Evolutionary conservation across 2,888 invertebrate genomes (phyloP), one percentile per base, ranked within the genome.

Genomic region (Coenonympha glycerion): DNA sequence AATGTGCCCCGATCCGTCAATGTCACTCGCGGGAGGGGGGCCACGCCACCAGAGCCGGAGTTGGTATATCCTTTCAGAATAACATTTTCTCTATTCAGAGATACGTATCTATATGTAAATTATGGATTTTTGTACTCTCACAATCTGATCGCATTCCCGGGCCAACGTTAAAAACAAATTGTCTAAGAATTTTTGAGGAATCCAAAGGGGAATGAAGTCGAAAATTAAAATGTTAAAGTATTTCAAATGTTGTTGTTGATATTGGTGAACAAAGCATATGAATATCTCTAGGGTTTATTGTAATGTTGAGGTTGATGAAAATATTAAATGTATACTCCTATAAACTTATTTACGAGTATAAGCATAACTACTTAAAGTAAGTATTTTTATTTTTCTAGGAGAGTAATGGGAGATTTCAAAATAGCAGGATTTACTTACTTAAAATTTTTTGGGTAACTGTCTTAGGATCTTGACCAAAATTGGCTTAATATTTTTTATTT

Each of bases 1-100:
- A 91, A 91, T 91, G 88, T 84, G 76, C 77, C 84, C 78, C 90
- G 89, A 91, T 91, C 89, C 89, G 90, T 91, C 91, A 91, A 89
- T 90, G 91, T 90, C 91, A 83, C 76, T 81, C 77, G 79, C 75
- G 79, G 80, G 72, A 66, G 77, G 81, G 78, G 79, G 76, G 76
- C 79, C 69, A 74, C 73, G 73, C 66, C 67, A 54, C 76, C 84
- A 84, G 86, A 80, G 81, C 69, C 81, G 82, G 74, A 80, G 73
- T 71, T 54, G 57, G 64, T 69, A 70, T 76, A 78, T 80, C 78
- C 81, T 83, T 81, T 81, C 71, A 69, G 66, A 78, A 80, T 79
- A 82, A 81, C 79, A 80, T 84, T 84, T 81, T 79, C 79, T 76
- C 75, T 69, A 68, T 75, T 74, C 53, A 61, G 60, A 69, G 77